Conservation (phyloP, 2,888 invertebrate species). For the Caradrina kadenii region DNA sequence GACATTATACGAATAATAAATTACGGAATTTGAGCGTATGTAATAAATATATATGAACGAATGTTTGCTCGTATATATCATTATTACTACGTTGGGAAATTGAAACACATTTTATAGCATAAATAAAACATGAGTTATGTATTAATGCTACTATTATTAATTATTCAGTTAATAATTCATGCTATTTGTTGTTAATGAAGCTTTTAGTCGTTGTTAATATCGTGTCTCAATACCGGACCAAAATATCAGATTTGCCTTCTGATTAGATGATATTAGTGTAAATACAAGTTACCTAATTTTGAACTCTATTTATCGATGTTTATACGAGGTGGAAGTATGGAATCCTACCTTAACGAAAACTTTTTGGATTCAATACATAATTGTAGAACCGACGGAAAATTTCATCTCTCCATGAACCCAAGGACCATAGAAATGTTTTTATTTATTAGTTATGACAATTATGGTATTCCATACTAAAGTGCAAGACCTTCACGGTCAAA, state of each 20-base stretch:
- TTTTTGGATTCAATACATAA: too few relatives aligned
- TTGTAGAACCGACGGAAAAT: too few relatives aligned
- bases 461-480: too few relatives aligned
- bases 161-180: not conserved
- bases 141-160: slow-evolving; percentile 2
- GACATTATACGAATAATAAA: slow-evolving; percentile 57
- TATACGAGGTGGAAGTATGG: too few relatives aligned
- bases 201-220: not conserved
- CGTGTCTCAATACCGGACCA: not conserved
- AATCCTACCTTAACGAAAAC: too few relatives aligned
- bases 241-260: not conserved
- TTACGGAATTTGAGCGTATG: slow-evolving; percentile 41
- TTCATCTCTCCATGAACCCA: too few relatives aligned
- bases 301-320: not conserved
- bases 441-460: too few relatives aligned
- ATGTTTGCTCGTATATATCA: slow-evolving; percentile 4
- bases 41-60: slow-evolving; percentile 15
- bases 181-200: not conserved
- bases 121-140: not conserved
- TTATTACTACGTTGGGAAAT: slow-evolving; percentile 16
- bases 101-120: not conserved
- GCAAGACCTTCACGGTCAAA: too few relatives aligned
- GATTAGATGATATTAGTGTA: not conserved
- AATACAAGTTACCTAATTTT: not conserved
- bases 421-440: too few relatives aligned